Evolutionary conservation across 2,888 invertebrate species (phyloP).

Genomic region (Metalampra italica): DNA sequence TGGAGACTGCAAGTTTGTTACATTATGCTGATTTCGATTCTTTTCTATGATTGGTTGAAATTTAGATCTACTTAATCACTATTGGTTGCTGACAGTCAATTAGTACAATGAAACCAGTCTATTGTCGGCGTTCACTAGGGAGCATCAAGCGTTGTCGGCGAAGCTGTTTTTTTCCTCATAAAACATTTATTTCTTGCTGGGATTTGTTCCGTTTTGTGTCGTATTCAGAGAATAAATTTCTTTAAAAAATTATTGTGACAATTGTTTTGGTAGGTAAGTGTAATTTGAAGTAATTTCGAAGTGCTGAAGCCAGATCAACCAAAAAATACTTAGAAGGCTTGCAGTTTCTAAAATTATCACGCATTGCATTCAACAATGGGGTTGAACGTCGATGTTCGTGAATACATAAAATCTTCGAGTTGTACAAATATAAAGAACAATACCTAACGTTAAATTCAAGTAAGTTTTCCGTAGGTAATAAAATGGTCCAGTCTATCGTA

Average conservation of each 20-base stretch:
- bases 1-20: conserved; percentile 47
- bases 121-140: conserved; percentile 54
- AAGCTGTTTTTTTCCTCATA: conserved; percentile 63
- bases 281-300: conserved; percentile 25
- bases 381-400: conserved; percentile 6
- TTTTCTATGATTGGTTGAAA: conserved; percentile 28
- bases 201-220: conserved; percentile 66
- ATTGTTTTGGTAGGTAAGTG: conserved; percentile 70
- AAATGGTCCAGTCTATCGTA: background rate
- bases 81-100: conserved; percentile 24
- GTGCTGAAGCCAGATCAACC: conserved; percentile 5
- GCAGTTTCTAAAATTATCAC: conserved; percentile 8
- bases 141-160: conserved; percentile 52
- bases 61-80: accelerated
- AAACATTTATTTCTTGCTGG: conserved; percentile 56
- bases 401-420: background rate
- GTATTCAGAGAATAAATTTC: conserved; percentile 46
- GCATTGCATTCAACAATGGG: conserved; percentile 8
- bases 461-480: background rate
- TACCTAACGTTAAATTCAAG: background rate
- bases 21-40: conserved; percentile 18
- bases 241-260: conserved; percentile 53
- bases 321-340: conserved; percentile 12
- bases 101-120: conserved; percentile 35
- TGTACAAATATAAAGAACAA: background rate